Evolutionary conservation across 2,113 vertebrate species (phyloP), one percentile per base, ranked within the genome.

Genomic region (Smithornis capensis): DNA sequence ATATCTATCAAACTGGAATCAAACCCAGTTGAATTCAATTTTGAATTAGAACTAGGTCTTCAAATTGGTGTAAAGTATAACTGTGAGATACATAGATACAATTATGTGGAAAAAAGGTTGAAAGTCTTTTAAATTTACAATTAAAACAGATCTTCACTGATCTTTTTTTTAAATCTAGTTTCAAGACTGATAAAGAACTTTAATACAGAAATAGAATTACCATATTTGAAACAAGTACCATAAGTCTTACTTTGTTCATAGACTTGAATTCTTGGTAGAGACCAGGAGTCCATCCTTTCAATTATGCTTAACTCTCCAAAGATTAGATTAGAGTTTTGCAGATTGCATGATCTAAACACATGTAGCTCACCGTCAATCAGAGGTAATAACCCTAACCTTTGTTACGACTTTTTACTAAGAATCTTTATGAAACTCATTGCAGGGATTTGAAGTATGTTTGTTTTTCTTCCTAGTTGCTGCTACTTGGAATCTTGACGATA

Each of bases 81-180:
- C 12, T 62, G 28, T 44, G 3, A 40, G 3, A 31, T 12, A 62
- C 0, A 0, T 12, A 55, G 24, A 67, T 70, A 62, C 1, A 37
- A 31, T 14, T 50, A 6, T 14, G 29, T 33, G 4, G 0, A 1
- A 12, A 49, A 16, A 19, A 10, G 5, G 1, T 28, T 52, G 13
- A 86, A 55, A 56, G 21, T 37, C 28, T 29, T 56, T 8, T 37
- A 45, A 52, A 77, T 68, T 57, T 53, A 52, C 69, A 87, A 53
- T 33, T 38, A 55, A 59, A 70, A 64, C 21, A 49, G 4, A n/a
- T 29, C 2, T 37, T 60, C 3, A 14, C 13, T 44, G 12, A 9
- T 18, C 35, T 14, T 25, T 1, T 73, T 62, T 68, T 10, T 2
- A 60, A 86, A 76, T 53, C 17, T 5, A 19, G 1, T 9, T 71